phyloP scores from a whole-genome alignment of 2,797 vertebrate species.

The Argentina silus region DNA sequence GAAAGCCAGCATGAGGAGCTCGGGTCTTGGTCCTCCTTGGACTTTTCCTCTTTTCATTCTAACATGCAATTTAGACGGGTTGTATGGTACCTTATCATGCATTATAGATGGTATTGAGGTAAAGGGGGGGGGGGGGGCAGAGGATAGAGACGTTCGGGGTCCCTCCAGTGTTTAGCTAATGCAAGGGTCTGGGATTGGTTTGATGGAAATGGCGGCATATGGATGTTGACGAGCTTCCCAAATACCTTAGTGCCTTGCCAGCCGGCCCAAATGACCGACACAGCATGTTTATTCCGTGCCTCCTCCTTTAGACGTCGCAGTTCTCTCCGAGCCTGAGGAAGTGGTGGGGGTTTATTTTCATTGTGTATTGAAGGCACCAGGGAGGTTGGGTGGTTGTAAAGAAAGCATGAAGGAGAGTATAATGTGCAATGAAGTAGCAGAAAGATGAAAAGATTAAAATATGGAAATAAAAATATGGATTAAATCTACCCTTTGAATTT shows the following conservation, averaged over 20 bases:
- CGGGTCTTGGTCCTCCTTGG: not conserved
- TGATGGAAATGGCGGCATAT: constrained; percentile 54
- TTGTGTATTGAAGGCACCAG: constrained; percentile 43
- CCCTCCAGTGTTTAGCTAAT: not conserved
- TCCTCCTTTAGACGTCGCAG: constrained; percentile 95
- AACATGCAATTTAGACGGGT: constrained; percentile 16
- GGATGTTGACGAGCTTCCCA: constrained; percentile 68
- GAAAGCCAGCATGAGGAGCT: not conserved
- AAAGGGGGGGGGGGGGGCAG: constrained; percentile 24
- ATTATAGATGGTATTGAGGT: constrained; percentile 19
- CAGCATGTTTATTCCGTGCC: constrained; percentile 94
- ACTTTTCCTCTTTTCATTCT: not conserved
- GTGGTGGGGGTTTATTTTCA: constrained; percentile 51
- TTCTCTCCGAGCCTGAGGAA: constrained; percentile 89
- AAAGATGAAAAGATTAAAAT: not conserved
- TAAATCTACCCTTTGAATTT: not conserved
- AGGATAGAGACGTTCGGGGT: constrained; percentile 13
- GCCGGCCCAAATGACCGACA: constrained; percentile 98
- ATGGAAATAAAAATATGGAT: not conserved
- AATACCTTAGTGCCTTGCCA: constrained; percentile 99
- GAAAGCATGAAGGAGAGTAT: not conserved
- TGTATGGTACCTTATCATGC: constrained; percentile 2
- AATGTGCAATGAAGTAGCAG: not conserved
- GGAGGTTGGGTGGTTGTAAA: constrained; percentile 28
- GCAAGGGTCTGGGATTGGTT: constrained; percentile 9